Evolutionary conservation across 1,140 invertebrate genomes (phyloP).

Genomic region (Magallana ariakensis): DNA sequence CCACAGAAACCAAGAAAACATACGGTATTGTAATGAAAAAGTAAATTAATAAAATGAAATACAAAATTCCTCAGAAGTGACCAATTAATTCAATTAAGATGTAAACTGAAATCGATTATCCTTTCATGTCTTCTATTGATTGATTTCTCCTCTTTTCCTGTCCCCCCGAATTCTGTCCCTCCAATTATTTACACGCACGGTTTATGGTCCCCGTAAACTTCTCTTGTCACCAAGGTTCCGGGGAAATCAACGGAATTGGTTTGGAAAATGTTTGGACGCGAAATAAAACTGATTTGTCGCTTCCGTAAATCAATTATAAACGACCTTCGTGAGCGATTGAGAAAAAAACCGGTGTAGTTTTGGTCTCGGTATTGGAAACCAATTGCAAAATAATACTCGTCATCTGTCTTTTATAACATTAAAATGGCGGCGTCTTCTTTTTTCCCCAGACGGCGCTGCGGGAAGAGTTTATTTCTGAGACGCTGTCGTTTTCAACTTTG

Average conservation of each 20-base stretch:
- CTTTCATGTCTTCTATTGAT: background rate
- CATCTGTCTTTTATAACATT: background rate
- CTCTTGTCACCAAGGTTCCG: slow-evolving; percentile 8
- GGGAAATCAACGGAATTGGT: background rate
- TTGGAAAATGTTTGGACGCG: slow-evolving; percentile 27
- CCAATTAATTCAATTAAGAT: background rate
- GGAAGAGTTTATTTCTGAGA: too few species aligned
- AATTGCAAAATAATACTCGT: background rate
- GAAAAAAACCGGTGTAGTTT: background rate
- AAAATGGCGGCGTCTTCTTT: background rate
- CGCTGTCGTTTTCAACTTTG: too few species aligned
- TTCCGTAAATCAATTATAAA: slow-evolving; percentile 31
- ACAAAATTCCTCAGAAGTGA: background rate
- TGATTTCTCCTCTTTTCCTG: background rate
- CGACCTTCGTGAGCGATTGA: background rate
- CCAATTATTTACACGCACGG: slow-evolving; percentile 21
- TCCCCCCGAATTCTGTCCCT: background rate
- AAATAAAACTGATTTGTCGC: slow-evolving; percentile 33
- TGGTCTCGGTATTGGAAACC: background rate
- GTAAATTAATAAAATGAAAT: too few species aligned
- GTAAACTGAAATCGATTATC: background rate
- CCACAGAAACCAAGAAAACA: too few species aligned
- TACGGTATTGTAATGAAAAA: too few species aligned
- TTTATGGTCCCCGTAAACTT: slow-evolving; percentile 25
- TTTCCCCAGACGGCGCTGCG: too few species aligned